Evolutionary conservation across 2,113 vertebrate genomes (phyloP).

Genomic region (Oenanthe oenanthe): DNA sequence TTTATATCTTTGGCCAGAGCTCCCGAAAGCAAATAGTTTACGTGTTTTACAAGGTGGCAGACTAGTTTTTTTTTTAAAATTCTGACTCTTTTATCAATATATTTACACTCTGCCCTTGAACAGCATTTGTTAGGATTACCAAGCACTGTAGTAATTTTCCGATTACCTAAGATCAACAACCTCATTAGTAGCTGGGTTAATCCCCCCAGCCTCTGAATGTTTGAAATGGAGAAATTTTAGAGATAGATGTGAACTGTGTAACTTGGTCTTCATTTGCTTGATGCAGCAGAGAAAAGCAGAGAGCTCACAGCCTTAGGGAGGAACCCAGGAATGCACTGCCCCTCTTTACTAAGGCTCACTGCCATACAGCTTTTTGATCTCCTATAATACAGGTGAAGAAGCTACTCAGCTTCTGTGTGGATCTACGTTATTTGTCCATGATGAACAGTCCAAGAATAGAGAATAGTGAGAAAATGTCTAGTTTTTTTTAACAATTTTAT

Average conservation of each 20-base stretch:
- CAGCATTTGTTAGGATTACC: not conserved
- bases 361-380: not conserved
- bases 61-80: not conserved
- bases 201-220: not conserved
- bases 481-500: rapidly evolving
- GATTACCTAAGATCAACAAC: not conserved
- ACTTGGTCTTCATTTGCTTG: not conserved
- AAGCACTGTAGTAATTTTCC: not conserved
- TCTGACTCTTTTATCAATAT: not conserved
- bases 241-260: not conserved
- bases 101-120: not conserved
- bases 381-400: not conserved
- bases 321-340: not conserved
- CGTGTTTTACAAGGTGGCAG: not conserved
- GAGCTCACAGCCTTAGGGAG: not conserved
- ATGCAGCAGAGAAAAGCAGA: not conserved
- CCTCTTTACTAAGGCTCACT: not conserved
- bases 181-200: not conserved
- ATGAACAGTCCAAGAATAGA: not conserved
- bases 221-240: not conserved
- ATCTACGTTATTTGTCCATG: not conserved
- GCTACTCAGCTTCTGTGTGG: not conserved
- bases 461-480: not conserved
- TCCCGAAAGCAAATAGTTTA: not conserved
- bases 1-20: not conserved